These are phyloP conservation scores for Lamellibrachia columna DNA, from an alignment of 2,888 invertebrate species.

Conservation along the genomic window DNA sequence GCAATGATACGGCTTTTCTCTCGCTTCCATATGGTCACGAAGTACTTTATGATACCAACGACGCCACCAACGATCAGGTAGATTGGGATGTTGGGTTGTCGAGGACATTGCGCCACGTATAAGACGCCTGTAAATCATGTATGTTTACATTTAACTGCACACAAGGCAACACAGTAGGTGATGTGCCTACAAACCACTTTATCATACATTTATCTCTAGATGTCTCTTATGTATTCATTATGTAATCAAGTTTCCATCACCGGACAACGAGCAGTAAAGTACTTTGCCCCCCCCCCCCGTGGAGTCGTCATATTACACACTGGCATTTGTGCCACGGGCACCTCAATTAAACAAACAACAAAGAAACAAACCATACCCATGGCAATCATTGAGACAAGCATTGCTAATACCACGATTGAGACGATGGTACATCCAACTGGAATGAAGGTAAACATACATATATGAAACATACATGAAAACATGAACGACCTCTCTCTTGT, in stretches of 20 bases:
- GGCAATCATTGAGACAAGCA: slow-evolving; percentile 77
- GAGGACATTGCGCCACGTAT: slow-evolving; percentile 75
- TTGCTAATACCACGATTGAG: slow-evolving; percentile 72
- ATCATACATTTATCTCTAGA: too few relatives aligned
- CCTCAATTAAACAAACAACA: too few relatives aligned
- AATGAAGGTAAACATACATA: slow-evolving; percentile 47
- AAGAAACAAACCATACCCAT: slow-evolving; percentile 67
- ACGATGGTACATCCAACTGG: slow-evolving; percentile 76
- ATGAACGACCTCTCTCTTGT: too few relatives aligned
- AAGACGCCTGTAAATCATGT: slow-evolving; percentile 66
- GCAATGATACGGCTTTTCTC: slow-evolving; percentile 69
- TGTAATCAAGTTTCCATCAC: too few relatives aligned
- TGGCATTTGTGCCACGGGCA: too few relatives aligned
- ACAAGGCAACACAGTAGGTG: too few relatives aligned
- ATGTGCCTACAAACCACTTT: too few relatives aligned
- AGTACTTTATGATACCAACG: slow-evolving; percentile 74
- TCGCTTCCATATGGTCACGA: slow-evolving; percentile 70
- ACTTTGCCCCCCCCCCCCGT: too few relatives aligned
- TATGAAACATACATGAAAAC: too few relatives aligned
- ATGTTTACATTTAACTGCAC: not conserved
- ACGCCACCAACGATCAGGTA: slow-evolving; percentile 76
- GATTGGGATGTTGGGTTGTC: slow-evolving; percentile 76
- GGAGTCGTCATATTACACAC: too few relatives aligned
- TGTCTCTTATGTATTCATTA: too few relatives aligned
- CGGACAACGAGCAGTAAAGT: too few relatives aligned